phyloP scores from a whole-genome alignment of 2,113 vertebrate species.

The Sigmodon hispidus region DNA sequence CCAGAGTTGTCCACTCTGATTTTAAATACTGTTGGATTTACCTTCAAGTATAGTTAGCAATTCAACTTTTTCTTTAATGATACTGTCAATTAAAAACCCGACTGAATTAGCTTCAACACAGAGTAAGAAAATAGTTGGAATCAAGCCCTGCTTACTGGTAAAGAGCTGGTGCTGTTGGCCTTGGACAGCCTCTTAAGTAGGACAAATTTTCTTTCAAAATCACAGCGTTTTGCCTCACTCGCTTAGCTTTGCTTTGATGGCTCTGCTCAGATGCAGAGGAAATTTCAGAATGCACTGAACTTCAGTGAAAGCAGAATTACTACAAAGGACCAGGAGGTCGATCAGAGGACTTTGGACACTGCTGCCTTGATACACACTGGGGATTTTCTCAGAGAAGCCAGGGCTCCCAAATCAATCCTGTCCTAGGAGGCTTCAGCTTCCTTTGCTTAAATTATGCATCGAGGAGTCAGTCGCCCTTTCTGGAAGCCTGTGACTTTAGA shows the following conservation, averaged over 20 bases:
- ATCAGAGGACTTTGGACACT: neutral
- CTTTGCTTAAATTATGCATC: neutral
- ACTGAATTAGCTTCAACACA: conserved; percentile 1
- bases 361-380: neutral
- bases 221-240: neutral
- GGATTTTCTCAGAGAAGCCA: neutral
- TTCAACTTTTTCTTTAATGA: neutral
- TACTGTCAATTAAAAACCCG: conserved; percentile 9
- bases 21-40: conserved; percentile 44
- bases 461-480: neutral
- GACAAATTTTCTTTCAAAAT: conserved; percentile 54
- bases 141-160: neutral
- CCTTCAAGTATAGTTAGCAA: conserved; percentile 44
- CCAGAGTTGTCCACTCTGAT: neutral
- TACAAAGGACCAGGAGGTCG: neutral
- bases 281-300: neutral
- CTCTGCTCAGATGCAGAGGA: neutral
- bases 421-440: neutral
- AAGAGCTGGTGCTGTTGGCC: neutral
- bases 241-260: conserved; percentile 29
- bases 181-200: neutral
- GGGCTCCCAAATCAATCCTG: neutral
- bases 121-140: neutral
- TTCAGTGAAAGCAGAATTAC: conserved; percentile 36
- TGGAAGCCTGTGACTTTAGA: neutral